Evolutionary conservation across 2,888 invertebrate species (phyloP).

Genomic region (Lepidochitona cinerea): DNA sequence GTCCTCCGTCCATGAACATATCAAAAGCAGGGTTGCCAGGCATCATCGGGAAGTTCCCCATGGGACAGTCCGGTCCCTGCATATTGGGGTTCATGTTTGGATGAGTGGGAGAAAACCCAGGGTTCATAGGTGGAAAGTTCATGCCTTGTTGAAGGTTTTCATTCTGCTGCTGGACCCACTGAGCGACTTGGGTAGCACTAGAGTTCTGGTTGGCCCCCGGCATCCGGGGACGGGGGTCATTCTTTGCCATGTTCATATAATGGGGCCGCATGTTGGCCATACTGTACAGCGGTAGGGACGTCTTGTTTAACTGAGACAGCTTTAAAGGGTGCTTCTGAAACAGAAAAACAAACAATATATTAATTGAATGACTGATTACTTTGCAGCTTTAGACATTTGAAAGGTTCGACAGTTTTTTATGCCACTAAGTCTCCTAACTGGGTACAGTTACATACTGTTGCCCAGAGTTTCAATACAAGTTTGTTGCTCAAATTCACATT

Average conservation of each 20-base stretch:
- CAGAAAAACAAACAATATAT: conserved; percentile 10
- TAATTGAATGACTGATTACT: no score
- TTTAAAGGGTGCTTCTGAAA: conserved; percentile 91
- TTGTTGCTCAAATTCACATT: no score
- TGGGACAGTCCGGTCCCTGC: neutral
- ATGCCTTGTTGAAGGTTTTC: conserved; percentile 52
- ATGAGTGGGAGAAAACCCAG: conserved; percentile 34
- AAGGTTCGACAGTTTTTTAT: no score
- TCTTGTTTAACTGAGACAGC: conserved; percentile 85
- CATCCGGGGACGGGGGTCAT: conserved; percentile 32
- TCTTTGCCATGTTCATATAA: conserved; percentile 47
- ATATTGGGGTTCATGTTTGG: conserved; percentile 3
- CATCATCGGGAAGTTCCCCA: conserved; percentile 36
- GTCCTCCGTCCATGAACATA: conserved; percentile 37
- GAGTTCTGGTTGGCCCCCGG: conserved; percentile 45
- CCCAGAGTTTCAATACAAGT: no score
- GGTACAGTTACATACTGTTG: no score
- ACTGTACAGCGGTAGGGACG: conserved; percentile 34
- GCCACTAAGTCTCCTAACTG: no score
- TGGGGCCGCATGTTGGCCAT: conserved; percentile 32
- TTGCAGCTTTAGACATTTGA: no score
- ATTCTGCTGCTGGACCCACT: conserved; percentile 69
- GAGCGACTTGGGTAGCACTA: conserved; percentile 60
- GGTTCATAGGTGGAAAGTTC: neutral
- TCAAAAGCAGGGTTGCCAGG: conserved; percentile 46